Evolutionary conservation across 2,888 invertebrate genomes (phyloP), one percentile per base, ranked within the genome.

Genomic region (Rhagonycha lutea): DNA sequence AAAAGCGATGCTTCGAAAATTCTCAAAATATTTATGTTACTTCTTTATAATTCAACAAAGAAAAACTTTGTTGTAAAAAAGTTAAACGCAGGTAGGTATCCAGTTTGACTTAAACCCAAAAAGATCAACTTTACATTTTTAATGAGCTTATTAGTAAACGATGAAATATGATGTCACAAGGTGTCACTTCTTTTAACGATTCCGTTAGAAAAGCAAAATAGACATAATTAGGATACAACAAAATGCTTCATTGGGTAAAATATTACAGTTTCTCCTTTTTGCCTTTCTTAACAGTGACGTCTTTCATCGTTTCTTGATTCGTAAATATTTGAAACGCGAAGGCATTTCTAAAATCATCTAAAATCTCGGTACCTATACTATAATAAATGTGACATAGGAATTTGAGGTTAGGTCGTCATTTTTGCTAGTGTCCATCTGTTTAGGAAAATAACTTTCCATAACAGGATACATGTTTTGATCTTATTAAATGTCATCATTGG

Each of bases 1-100:
- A 63, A 73, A 74, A 74, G 73, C 70, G 70, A 65, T 70, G 73
- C 68, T 72, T 70, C 60, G 69, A 65, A 65, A n/a, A 65, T 10
- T 65, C 18, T 18, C 26, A 24, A 65, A 65, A 65, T 65, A 26
- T 65, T 23, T 65, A 47, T 47, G n/a, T 47, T 47, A n/a, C 12
- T 47, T 47, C n/a, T 47, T 47, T 47, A 8, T 47, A 47, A 47
- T 47, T 24, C 23, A 65, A 24, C 26, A 65, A 65, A n/a, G 63
- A n/a, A 24, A 26, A 24, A 65, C 24, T 65, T 26, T 18, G 24
- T 65, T 14, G 47, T n/a, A 65, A 65, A 65, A 26, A 65, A n/a
- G 12, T 62, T 65, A 24, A 24, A 24, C 26, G 12, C 63, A 11
- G 26, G 63, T 24, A 24, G 63, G 63, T 26, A 47, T 47, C n/a